Evolutionary conservation across 2,113 vertebrate species (phyloP), one percentile per base, ranked within the genome.

Genomic region (Camarhynchus parvulus): DNA sequence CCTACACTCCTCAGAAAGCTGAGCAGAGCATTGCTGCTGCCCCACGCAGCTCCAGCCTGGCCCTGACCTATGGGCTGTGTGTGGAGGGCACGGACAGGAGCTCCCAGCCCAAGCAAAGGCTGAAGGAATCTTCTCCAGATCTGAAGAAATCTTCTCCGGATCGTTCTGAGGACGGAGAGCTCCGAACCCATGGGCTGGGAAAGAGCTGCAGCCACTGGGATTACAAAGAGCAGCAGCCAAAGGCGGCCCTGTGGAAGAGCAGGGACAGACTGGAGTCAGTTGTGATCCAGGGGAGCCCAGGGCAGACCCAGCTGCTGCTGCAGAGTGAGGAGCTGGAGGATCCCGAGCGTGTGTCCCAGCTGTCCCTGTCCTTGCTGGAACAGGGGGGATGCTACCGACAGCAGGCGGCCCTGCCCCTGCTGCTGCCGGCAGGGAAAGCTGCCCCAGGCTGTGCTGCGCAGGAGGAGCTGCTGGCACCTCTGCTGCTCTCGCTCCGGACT

Each of bases 21-120:
- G 24, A 72, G 59, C 67, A n/a, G 42, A 37, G 44, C 0, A 0
- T 1, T 6, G 33, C 72, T 3, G 7, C 16, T 4, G 61, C 35
- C 4, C 0, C 13, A 0, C 10, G 37, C 59, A 8, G 66, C 70
- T 9, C 12, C 4, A 24, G 11, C 8, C 83, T 90, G 69, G 42
- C 94, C 61, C n/a, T 42, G 1, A 87, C 59, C 44, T 97, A 97
- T 0, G 98, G 97, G 8, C 2, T 97, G 15, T 98, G 97, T 1
- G 5, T 90, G 2, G 10, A 92, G 13, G 70, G 56, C 30, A 25
- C 49, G 13, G 53, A 4, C 1, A 1, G 27, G 3, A 46, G 35
- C 3, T 9, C 61, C 5, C 53, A 68, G 47, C 39, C 44, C 5
- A 6, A 62, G 0, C 33, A 25, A 5, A 42, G 0, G 20, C 67